A percentile compares a stretch with the other conserved stretches of the same genome.
Evolutionary conservation across 2,888 invertebrate species (phyloP).

Genomic region (Strigamia transsilvanica): DNA sequence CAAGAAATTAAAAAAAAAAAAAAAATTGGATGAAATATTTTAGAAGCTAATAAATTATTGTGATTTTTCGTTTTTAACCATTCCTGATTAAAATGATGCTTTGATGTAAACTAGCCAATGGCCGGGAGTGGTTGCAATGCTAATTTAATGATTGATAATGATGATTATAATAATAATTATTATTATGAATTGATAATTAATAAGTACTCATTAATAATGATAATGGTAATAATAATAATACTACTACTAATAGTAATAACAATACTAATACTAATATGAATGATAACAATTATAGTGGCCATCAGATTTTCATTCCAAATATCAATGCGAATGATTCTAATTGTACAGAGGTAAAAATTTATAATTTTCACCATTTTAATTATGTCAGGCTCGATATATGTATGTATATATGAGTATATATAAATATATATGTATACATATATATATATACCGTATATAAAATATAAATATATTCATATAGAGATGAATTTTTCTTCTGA

Average conservation of each 20-base stretch:
- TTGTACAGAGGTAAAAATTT: not conserved
- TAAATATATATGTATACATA: not conserved
- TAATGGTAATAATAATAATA: not conserved
- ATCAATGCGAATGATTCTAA: not conserved
- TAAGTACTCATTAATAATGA: not conserved
- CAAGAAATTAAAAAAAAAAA: not conserved
- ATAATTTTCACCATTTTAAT: not conserved
- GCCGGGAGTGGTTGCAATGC: constrained; percentile 20
- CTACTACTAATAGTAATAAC: not conserved
- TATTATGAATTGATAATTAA: not conserved
- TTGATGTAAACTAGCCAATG: constrained; percentile 26
- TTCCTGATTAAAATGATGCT: constrained; percentile 22
- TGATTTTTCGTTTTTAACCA: not conserved
- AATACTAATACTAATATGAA: not conserved
- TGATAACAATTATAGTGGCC: not conserved
- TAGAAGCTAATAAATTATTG: not conserved
- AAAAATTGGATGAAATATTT: not conserved
- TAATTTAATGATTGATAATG: constrained; percentile 9
- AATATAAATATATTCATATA: constrained; percentile 30
- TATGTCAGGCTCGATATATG: not conserved
- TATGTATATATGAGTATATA: constrained; percentile 2
- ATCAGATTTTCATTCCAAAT: not conserved
- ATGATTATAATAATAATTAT: not conserved
- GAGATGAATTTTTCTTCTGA: constrained; percentile 24
- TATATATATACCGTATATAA: not conserved